Base-by-base conservation (phyloP, 2,113 vertebrate species). In the Eptesicus fuscus region DNA sequence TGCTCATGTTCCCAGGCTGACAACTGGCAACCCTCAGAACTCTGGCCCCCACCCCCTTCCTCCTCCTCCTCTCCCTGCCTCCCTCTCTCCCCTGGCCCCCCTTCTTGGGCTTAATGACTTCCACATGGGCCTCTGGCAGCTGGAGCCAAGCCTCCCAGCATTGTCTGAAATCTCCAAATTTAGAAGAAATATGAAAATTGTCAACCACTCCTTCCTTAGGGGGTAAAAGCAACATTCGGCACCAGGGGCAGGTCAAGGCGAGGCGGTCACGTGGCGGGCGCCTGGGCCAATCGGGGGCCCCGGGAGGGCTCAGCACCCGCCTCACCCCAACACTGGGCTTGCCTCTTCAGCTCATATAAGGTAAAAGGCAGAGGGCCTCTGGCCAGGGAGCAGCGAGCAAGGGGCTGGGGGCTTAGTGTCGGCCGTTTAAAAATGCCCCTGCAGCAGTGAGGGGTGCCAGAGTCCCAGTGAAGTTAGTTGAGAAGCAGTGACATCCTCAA, bases 101-200 rank as follows among this genome's bases (percentile, higher is more conserved):
- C 97, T 98, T 96, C 97, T 97, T 97, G 8, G 74, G 63, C 96
- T 98, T 99, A 99, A 99, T 99, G 98, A 98, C 98, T 99, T 99
- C 99, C 99, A 99, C 98, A 99, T 99, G 99, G 98, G 98, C 97
- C 98, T 98, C 98, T 97, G 98, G 98, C 98, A 96, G 98, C 94
- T 96, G 89, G 84, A 98, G 98, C 98, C 98, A 99, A 99, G 98
- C 98, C 98, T 98, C 98, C 98, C 98, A 97, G 98, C 98, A 99
- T 98, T 98, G 98, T 98, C 98, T 99, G 98, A 99, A 99, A 99
- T 99, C 98, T 99, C 99, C 99, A 99, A 99, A 99, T 99, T 99
- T 99, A 99, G 99, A 99, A 99, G 99, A 99, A 99, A 99, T 99
- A 99, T 99, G 99, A 99, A 99, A 99, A 99, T 99, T 99, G 98